These are phyloP conservation scores for Psittacus erithacus DNA, from an alignment of 2,113 vertebrate genomes.

Conservation along the genomic window DNA sequence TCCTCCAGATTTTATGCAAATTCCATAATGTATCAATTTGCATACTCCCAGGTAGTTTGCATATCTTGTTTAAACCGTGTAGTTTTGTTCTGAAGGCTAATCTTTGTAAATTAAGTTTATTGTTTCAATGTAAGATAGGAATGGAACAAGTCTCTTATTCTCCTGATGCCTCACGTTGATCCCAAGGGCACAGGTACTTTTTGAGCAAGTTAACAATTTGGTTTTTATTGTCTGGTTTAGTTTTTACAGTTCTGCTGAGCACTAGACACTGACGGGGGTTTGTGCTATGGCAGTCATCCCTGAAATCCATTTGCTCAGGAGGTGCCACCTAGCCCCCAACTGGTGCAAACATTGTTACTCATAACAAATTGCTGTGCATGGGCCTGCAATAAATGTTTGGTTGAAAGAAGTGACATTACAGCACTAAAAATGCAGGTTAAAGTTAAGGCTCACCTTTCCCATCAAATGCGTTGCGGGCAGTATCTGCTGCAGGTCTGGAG, in stretches of 20 bases:
- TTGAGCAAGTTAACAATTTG: background rate
- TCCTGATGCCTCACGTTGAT: background rate
- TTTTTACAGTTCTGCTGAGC: background rate
- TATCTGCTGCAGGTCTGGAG: background rate
- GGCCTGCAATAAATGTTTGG: background rate
- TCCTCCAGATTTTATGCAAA: conserved; percentile 39
- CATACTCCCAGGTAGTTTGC: background rate
- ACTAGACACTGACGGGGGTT: background rate
- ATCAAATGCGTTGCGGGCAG: background rate
- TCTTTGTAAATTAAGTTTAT: background rate
- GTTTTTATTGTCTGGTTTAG: background rate
- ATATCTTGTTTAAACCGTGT: background rate
- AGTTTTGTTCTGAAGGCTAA: background rate
- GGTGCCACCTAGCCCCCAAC: background rate
- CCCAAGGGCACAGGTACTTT: background rate
- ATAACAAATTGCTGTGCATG: background rate
- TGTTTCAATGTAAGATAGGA: background rate
- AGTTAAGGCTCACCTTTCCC: background rate
- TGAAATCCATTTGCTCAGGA: background rate
- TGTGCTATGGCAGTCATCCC: background rate
- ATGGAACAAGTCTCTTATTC: background rate
- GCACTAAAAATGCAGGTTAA: background rate
- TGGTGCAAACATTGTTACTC: background rate
- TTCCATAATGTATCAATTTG: background rate
- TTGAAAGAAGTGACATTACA: background rate